Conservation (phyloP, 2,797 vertebrate species). For the Staurois parvus region DNA sequence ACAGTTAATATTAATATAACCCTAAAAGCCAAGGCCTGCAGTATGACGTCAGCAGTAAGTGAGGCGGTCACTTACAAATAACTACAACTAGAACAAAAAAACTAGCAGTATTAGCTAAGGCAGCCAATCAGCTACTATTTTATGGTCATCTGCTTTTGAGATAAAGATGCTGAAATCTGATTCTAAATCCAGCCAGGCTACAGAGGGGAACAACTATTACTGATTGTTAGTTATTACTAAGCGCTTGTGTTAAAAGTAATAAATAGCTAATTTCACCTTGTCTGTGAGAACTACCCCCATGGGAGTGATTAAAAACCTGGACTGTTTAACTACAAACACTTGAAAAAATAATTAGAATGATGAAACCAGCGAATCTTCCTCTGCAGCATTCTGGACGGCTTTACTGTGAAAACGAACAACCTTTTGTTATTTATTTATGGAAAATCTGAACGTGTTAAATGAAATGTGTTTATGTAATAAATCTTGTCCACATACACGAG, state of each 20-base stretch:
- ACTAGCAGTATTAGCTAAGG: no score
- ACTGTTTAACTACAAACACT: background rate
- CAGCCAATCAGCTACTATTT: no score
- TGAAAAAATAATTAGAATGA: slow-evolving; percentile 2
- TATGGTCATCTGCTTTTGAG: no score
- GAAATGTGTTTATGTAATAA: background rate
- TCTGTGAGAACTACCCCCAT: background rate
- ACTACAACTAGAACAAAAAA: background rate
- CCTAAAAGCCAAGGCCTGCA: no score
- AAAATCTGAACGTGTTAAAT: background rate
- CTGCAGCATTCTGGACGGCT: background rate
- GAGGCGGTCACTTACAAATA: background rate
- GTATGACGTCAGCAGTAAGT: background rate
- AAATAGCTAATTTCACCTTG: background rate
- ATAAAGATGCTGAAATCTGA: background rate
- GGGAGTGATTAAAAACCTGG: background rate
- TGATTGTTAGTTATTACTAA: background rate
- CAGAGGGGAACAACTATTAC: background rate
- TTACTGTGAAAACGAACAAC: background rate
- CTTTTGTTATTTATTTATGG: background rate
- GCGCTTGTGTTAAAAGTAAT: background rate
- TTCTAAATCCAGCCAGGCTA: background rate
- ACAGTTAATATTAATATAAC: no score
- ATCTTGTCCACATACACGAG: background rate
- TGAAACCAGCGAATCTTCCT: background rate